Evolutionary conservation across 1,140 invertebrate genomes (phyloP).

Genomic region (Druon quercuslanigerum): DNA sequence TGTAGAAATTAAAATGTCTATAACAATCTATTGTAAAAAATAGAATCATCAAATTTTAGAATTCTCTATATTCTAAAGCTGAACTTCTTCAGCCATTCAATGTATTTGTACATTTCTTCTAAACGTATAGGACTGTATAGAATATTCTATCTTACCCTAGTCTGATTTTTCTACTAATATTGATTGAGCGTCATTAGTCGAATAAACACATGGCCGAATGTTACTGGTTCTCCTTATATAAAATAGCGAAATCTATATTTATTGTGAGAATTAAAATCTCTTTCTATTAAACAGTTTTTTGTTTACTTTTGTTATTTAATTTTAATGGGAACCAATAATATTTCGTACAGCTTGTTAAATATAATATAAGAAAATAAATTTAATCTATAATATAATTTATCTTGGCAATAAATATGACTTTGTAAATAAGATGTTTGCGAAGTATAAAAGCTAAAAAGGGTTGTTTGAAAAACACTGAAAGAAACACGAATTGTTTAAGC

Average conservation of each 20-base stretch:
- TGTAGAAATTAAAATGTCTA: too few relatives aligned
- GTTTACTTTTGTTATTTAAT: not conserved
- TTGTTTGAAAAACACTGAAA: not conserved
- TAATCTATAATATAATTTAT: not conserved
- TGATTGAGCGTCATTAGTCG: not conserved
- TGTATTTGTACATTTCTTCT: not conserved
- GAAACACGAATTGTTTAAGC: not conserved
- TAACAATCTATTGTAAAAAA: too few relatives aligned
- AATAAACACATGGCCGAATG: not conserved
- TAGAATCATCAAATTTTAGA: not conserved
- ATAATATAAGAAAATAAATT: not conserved
- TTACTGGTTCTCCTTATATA: not conserved
- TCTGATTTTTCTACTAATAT: conserved; percentile 11
- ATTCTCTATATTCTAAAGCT: not conserved
- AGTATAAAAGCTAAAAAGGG: not conserved
- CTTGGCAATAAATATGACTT: not conserved
- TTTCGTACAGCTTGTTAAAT: not conserved
- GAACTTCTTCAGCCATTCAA: not conserved
- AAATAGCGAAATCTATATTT: not conserved
- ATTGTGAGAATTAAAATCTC: not conserved
- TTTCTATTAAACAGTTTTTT: not conserved
- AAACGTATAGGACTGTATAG: not conserved
- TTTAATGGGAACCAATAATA: not conserved
- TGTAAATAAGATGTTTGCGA: not conserved
- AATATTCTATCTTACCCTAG: not conserved